Conservation (phyloP, 2,113 vertebrate genomes). For the Plotosus lineatus region DNA sequence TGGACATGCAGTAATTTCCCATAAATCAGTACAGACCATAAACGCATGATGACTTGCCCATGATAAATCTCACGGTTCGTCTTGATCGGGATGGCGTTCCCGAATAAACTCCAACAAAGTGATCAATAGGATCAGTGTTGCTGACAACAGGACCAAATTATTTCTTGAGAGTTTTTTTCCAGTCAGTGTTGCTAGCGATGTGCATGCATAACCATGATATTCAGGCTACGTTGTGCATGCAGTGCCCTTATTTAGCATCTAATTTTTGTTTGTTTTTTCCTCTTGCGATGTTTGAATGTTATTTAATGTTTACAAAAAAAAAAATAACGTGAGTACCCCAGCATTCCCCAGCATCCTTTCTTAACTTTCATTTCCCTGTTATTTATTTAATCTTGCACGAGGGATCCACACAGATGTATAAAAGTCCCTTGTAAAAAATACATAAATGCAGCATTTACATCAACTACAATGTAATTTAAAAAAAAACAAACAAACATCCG, state of each 20-base stretch:
- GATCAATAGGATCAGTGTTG: not conserved
- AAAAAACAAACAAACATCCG: constrained; percentile 19
- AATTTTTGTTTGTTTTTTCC: constrained; percentile 33
- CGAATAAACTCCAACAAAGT: not conserved
- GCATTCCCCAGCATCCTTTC: not conserved
- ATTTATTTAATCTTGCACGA: not conserved
- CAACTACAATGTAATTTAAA: constrained; percentile 10
- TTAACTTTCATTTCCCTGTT: not conserved
- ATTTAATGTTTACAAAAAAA: constrained; percentile 47
- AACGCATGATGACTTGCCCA: constrained; percentile 62
- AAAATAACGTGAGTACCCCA: constrained; percentile 27
- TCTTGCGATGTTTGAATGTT: constrained; percentile 49
- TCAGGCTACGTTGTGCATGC: constrained; percentile 46
- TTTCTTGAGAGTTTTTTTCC: constrained; percentile 11
- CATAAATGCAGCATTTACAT: constrained; percentile 7
- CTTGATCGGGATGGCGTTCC: constrained; percentile 17
- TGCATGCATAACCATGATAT: constrained; percentile 52
- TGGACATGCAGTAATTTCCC: constrained; percentile 17
- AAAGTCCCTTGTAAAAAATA: constrained; percentile 9
- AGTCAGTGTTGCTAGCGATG: constrained; percentile 44
- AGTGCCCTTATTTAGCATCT: constrained; percentile 41
- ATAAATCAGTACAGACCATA: constrained; percentile 1
- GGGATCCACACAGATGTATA: not conserved
- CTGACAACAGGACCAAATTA: constrained; percentile 24
- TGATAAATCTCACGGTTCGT: constrained; percentile 54